Evolutionary conservation across 2,888 invertebrate genomes (phyloP), one percentile per base, ranked within the genome.

Genomic region (Drosophila monieri): DNA sequence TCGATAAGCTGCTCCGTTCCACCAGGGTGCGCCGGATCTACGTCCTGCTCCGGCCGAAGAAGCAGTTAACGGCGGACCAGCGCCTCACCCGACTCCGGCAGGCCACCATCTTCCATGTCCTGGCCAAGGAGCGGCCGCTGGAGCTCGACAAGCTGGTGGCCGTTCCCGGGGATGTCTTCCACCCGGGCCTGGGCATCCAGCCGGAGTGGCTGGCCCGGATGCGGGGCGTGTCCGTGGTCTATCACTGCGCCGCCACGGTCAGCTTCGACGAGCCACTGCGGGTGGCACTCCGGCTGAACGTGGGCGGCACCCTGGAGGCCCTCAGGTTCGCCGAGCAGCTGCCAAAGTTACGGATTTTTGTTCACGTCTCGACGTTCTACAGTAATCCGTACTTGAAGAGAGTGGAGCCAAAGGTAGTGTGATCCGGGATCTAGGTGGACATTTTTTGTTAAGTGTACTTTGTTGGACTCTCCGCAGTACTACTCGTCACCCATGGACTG

Each of bases 361-460:
- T 97, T 8, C 97, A 98, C 89, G 95, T 97, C 0, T 97, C 97
- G 0, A 97, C 98, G 0, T 96, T 97, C 0, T 98, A 96, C 90
- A 95, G 96, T 8, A 97, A 98, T 90, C 95, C 96, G 0, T 95
- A 97, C 80, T 92, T 94, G 53, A 92, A 93, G 6, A 92, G 93
- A 0, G 94, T 97, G 0, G 95, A 95, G 37, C 97, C 97, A 90
- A 92, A 94, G 52, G 92, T 97, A 35, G 14, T 37, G 4, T 18
- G 3, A 9, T 18, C 18, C 10, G 4, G 35, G 18, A 10, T 27
- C 9, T 3, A 9, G 8, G 4, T 23, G 6, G n/a, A n/a, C n/a
- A n/a, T n/a, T 9, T 8, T 2, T 12, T 15, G 12, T 39, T 15
- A 2, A n/a, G 10, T 15, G 12, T 0, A 18, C 14, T 21, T 23